phyloP scores from a whole-genome alignment of 2,888 invertebrate species.

The Seladonia tumulorum region DNA sequence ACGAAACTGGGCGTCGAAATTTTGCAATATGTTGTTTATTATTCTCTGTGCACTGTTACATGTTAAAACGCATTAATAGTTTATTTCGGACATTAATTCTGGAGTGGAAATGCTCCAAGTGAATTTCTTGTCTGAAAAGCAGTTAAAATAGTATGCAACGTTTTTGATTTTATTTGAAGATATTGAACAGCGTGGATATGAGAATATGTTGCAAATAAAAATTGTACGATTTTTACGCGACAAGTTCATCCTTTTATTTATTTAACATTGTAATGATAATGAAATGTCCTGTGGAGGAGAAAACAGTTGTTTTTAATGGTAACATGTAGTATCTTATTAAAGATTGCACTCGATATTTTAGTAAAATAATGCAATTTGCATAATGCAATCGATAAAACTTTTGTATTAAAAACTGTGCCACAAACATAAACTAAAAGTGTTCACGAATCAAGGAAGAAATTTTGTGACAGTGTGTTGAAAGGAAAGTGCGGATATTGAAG shows the following conservation, averaged over 20 bases:
- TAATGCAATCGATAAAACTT: not conserved
- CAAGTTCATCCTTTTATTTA: not conserved
- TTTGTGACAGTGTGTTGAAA: not conserved
- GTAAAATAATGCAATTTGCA: too few relatives aligned
- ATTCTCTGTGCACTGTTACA: not conserved
- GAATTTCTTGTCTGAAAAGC: not conserved
- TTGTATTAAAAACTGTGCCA: not conserved
- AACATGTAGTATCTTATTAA: not conserved
- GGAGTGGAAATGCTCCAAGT: not conserved
- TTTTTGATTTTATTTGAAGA: not conserved
- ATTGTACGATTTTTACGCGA: not conserved
- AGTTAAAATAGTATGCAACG: not conserved
- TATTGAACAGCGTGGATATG: not conserved
- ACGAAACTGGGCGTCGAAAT: not conserved
- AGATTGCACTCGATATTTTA: too few relatives aligned
- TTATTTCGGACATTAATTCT: not conserved
- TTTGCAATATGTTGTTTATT: not conserved
- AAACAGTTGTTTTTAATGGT: not conserved
- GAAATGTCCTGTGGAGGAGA: not conserved
- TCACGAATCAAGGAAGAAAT: not conserved
- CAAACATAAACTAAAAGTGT: not conserved
- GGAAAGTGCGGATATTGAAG: not conserved
- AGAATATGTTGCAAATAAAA: not conserved
- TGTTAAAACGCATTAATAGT: not conserved
- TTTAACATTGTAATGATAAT: not conserved